Evolutionary conservation across 2,113 vertebrate species (phyloP).

Genomic region (Ictalurus punctatus): DNA sequence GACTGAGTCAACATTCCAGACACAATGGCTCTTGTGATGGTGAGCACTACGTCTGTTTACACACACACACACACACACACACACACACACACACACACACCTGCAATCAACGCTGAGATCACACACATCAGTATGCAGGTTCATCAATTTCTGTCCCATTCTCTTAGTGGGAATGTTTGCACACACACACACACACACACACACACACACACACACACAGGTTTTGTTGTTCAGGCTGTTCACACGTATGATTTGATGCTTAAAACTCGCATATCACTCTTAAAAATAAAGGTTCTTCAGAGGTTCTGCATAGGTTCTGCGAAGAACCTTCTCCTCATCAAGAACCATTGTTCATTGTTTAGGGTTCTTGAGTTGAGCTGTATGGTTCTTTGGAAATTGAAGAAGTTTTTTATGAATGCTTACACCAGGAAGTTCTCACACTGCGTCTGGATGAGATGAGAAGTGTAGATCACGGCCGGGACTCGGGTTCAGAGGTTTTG

Average conservation of each 20-base stretch:
- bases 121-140: constrained; percentile 45
- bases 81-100: constrained; percentile 42
- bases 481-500: neutral
- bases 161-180: constrained; percentile 49
- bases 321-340: too few relatives aligned
- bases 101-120: constrained; percentile 10
- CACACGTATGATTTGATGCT: neutral
- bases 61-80: constrained; percentile 45
- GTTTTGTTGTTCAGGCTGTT: neutral
- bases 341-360: too few relatives aligned
- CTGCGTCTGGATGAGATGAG: neutral
- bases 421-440: neutral
- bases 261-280: neutral
- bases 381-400: too few relatives aligned
- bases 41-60: constrained; percentile 45
- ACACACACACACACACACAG: neutral
- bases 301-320: too few relatives aligned
- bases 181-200: constrained; percentile 31
- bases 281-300: too few relatives aligned
- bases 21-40: constrained; percentile 50
- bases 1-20: constrained; percentile 46
- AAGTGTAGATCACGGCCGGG: neutral
- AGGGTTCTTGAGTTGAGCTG: too few relatives aligned
- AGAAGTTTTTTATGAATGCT: neutral
- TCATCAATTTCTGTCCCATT: constrained; percentile 52